These are phyloP conservation scores for Geopemphigus sp. DNA, from an alignment of 1,140 invertebrate genomes.

Conservation along the genomic window DNA sequence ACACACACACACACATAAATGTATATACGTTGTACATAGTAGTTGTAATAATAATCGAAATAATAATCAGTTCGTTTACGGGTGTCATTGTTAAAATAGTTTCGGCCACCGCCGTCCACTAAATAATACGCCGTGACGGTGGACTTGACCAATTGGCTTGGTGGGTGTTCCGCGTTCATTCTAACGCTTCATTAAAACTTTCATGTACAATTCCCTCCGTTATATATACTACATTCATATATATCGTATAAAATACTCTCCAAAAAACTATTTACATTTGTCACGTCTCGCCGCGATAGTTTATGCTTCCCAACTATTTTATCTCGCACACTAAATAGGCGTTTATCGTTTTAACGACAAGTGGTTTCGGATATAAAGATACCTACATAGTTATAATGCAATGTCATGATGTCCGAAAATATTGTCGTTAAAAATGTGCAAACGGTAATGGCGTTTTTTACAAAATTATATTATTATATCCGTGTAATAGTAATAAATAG, in stretches of 20 bases:
- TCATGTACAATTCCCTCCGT: too few relatives aligned
- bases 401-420: too few relatives aligned
- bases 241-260: background rate
- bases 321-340: background rate
- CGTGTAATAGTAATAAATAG: too few relatives aligned
- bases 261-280: background rate
- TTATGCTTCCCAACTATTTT: background rate
- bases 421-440: too few relatives aligned
- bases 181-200: conserved; percentile 2
- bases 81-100: conserved; percentile 15
- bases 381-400: too few relatives aligned
- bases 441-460: too few relatives aligned
- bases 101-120: background rate
- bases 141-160: conserved; percentile 23
- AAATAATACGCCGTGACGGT: conserved; percentile 3
- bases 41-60: background rate
- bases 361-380: conserved; percentile 1
- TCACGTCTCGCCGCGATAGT: conserved; percentile 11
- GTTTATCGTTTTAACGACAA: background rate
- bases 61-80: conserved; percentile 25
- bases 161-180: conserved; percentile 22
- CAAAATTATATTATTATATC: too few relatives aligned
- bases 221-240: background rate
- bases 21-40: background rate
- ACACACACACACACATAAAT: background rate